Percentiles rank a stretch among this genome's conserved stretches.
Evolutionary conservation across 2,113 vertebrate species (phyloP).

Genomic region (Hypocryptadius cinnamomeus): DNA sequence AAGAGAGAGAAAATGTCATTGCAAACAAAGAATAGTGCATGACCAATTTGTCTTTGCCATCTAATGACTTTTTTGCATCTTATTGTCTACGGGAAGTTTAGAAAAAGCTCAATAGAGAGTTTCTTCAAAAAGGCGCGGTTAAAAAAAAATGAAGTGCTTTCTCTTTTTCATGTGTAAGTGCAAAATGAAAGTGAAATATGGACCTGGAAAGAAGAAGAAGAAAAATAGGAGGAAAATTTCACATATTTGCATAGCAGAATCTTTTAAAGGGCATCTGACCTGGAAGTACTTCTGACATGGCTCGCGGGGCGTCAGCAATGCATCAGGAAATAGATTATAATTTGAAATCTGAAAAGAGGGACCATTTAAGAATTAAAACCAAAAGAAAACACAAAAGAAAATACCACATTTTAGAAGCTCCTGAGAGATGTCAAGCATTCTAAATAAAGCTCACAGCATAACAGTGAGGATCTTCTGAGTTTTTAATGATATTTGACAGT

Average conservation of each 20-base stretch:
- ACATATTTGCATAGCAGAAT: constrained; percentile 50
- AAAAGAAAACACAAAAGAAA: constrained; percentile 58
- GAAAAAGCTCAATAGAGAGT: neutral
- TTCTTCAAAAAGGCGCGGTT: neutral
- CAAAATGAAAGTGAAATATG: constrained; percentile 8
- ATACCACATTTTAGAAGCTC: constrained; percentile 34
- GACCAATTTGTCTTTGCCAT: neutral
- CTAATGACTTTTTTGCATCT: neutral
- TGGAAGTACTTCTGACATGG: constrained; percentile 82
- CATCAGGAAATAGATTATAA: constrained; percentile 73
- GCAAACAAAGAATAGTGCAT: neutral
- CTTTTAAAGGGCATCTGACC: constrained; percentile 73
- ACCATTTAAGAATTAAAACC: constrained; percentile 75
- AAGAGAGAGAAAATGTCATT: neutral
- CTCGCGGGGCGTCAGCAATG: constrained; percentile 68
- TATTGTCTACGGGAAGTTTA: neutral
- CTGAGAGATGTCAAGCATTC: neutral
- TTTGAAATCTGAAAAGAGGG: constrained; percentile 79
- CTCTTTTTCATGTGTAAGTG: neutral
- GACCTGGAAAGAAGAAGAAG: neutral
- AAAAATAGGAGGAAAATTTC: neutral
- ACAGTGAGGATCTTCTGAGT: neutral
- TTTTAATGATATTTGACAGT: neutral
- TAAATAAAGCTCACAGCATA: neutral
- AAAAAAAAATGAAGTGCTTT: neutral